Percentiles rank a stretch among this genome's conserved stretches.
phyloP scores from a whole-genome alignment of 2,797 vertebrate species.

The Adelosebastes latens region DNA sequence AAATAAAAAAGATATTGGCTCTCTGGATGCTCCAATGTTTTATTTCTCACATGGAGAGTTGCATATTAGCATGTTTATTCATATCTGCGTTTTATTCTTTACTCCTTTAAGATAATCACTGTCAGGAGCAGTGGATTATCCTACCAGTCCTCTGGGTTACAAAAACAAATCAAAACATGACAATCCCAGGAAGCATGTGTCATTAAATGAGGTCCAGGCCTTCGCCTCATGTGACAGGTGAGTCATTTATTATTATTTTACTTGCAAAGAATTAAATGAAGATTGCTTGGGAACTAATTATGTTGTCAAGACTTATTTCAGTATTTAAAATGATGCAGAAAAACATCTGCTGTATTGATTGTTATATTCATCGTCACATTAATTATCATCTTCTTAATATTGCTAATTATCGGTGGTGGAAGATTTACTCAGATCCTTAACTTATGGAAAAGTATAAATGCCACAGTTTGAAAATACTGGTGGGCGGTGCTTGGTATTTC shows the following conservation, averaged over 20 bases:
- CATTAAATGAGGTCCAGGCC: background rate
- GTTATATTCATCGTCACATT: background rate
- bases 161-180: background rate
- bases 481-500: no score
- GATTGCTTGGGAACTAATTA: slow-evolving; percentile 5
- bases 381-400: background rate
- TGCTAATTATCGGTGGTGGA: background rate
- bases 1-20: slow-evolving; percentile 17
- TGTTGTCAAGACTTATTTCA: slow-evolving; percentile 2
- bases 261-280: background rate
- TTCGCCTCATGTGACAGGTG: background rate
- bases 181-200: background rate
- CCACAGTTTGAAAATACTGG: background rate
- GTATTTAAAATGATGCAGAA: background rate
- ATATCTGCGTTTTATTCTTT: background rate
- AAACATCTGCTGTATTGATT: background rate
- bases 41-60: background rate
- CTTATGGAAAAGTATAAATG: background rate
- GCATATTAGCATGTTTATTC: background rate
- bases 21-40: background rate
- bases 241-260: slow-evolving; percentile 17
- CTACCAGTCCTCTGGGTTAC: background rate
- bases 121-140: background rate
- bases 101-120: background rate
- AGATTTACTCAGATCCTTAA: background rate